A percentile compares a stretch with the other conserved stretches of the same genome.
These are phyloP conservation scores for Phyto melanocephala DNA, from an alignment of 2,888 invertebrate species.

Conservation along the genomic window DNA sequence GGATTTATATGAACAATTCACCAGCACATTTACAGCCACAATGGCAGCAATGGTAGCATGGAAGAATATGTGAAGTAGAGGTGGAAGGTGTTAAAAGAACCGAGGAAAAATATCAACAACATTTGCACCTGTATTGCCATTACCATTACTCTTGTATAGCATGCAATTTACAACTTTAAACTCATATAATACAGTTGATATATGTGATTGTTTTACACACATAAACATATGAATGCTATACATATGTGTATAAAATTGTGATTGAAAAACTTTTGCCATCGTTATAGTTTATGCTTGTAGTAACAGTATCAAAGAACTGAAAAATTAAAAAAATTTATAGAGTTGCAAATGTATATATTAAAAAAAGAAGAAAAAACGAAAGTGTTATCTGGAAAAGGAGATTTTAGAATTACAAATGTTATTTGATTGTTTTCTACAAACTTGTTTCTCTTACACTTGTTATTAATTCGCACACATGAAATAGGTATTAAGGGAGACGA, in stretches of 20 bases:
- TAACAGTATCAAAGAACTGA: not conserved
- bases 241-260: constrained; percentile 17
- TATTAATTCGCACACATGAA: constrained; percentile 8
- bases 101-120: constrained; percentile 38
- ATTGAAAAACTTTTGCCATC: constrained; percentile 58
- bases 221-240: not conserved
- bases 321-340: constrained; percentile 6
- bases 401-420: constrained; percentile 62
- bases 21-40: constrained; percentile 36
- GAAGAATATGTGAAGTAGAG: not conserved
- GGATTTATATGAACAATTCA: constrained; percentile 63
- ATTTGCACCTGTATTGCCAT: constrained; percentile 58
- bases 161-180: constrained; percentile 64
- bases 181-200: constrained; percentile 64
- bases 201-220: constrained; percentile 50
- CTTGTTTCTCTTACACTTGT: not conserved
- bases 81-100: not conserved
- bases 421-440: constrained; percentile 36
- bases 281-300: constrained; percentile 40
- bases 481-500: not conserved
- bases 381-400: constrained; percentile 56
- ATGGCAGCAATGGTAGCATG: constrained; percentile 10
- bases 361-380: constrained; percentile 15
- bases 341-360: constrained; percentile 42
- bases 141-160: constrained; percentile 63